Evolutionary conservation across 2,113 vertebrate species (phyloP).

Genomic region (Archocentrus centrarchus): DNA sequence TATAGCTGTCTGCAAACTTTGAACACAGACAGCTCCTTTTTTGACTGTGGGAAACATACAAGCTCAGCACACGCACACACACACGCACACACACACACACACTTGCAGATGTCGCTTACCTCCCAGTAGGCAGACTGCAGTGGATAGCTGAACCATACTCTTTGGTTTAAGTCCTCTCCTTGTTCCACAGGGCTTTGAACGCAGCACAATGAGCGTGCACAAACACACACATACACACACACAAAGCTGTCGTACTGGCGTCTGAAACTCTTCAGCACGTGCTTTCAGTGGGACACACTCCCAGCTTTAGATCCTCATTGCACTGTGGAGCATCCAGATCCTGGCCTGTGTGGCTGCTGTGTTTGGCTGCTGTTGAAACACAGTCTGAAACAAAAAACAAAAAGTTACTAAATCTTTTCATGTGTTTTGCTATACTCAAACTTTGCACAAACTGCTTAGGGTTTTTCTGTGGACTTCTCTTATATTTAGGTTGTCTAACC

Average conservation of each 20-base stretch:
- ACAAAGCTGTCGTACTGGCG: neutral
- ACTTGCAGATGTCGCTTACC: constrained; percentile 58
- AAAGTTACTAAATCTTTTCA: neutral
- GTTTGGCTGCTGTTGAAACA: neutral
- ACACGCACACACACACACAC: neutral
- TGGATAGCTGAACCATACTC: constrained; percentile 65
- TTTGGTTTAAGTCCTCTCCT: constrained; percentile 31
- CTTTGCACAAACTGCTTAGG: neutral
- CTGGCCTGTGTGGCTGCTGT: neutral
- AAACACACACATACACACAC: constrained; percentile 5
- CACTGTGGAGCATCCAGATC: constrained; percentile 5
- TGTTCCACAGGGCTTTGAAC: constrained; percentile 39
- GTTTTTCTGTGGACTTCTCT: neutral
- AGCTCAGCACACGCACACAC: neutral
- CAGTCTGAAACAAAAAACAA: constrained; percentile 34
- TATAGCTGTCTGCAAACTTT: neutral
- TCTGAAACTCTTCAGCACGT: constrained; percentile 33
- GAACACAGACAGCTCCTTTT: neutral
- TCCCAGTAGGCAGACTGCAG: constrained; percentile 67
- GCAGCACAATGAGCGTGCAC: constrained; percentile 25
- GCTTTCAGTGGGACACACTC: constrained; percentile 7
- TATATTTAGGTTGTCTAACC: neutral
- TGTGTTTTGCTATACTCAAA: neutral
- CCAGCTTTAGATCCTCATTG: constrained; percentile 38
- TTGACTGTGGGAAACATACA: neutral